phyloP scores from a whole-genome alignment of 2,797 vertebrate genomes.

The Bradypodion ventrale region DNA sequence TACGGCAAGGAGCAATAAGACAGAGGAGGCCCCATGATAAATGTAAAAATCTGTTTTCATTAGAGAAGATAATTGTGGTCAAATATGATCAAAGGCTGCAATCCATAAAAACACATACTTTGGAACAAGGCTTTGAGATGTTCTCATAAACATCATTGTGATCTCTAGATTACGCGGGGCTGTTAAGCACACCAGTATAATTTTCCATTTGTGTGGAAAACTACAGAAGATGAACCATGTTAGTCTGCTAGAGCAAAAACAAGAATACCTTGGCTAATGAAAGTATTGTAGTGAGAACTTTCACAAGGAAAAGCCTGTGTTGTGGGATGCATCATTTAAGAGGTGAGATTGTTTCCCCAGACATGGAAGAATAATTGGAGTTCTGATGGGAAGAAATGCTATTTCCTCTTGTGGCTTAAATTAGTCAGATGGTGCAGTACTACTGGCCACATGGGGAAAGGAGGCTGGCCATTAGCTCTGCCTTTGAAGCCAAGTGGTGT shows the following conservation, averaged over 20 bases:
- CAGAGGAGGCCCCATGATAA: slow-evolving; percentile 13
- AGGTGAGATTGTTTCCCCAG: slow-evolving; percentile 10
- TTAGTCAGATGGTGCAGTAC: neutral
- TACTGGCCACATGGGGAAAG: neutral
- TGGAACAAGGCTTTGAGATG: slow-evolving; percentile 6
- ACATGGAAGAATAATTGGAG: neutral
- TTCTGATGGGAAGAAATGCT: neutral
- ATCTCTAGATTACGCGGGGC: neutral
- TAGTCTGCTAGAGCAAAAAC: neutral
- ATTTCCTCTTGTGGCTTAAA: neutral
- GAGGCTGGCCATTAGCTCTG: neutral
- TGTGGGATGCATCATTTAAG: neutral
- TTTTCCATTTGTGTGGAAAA: neutral
- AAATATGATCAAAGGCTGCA: slow-evolving; percentile 30
- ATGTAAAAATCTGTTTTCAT: slow-evolving; percentile 30
- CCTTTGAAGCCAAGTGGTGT: slow-evolving; percentile 2
- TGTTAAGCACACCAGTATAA: neutral
- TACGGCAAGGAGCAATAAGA: slow-evolving; percentile 12
- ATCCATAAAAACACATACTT: slow-evolving; percentile 10
- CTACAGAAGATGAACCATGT: neutral
- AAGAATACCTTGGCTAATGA: neutral
- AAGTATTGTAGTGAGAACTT: neutral
- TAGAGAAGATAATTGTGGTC: slow-evolving; percentile 28
- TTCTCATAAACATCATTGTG: neutral
- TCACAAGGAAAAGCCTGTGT: neutral